A percentile compares a stretch with the other conserved stretches of the same genome.
These are phyloP conservation scores for Panurus biarmicus DNA, from an alignment of 2,113 vertebrate genomes.

Conservation along the genomic window DNA sequence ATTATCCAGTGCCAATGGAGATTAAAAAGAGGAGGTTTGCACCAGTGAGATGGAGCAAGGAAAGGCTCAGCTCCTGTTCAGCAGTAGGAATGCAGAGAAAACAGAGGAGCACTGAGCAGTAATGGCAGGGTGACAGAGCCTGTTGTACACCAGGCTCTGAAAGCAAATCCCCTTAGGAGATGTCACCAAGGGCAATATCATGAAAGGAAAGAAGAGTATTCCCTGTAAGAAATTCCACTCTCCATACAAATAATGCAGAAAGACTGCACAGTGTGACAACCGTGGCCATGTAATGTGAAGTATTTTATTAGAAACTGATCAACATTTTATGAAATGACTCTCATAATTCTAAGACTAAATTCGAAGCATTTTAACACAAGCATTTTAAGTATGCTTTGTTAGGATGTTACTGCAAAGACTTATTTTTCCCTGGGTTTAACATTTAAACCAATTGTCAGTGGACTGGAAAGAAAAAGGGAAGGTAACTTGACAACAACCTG, in stretches of 20 bases:
- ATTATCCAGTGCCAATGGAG: neutral
- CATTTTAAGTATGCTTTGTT: neutral
- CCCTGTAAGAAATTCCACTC: neutral
- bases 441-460: neutral
- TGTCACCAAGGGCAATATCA: neutral
- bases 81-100: neutral
- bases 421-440: neutral
- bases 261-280: neutral
- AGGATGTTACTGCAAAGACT: neutral
- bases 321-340: neutral
- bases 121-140: neutral
- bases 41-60: neutral
- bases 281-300: neutral
- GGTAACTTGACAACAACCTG: neutral
- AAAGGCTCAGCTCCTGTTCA: neutral
- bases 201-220: neutral
- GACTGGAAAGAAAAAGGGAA: neutral
- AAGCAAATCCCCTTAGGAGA: neutral
- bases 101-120: neutral
- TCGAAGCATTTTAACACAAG: neutral
- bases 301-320: neutral
- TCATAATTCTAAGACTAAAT: neutral
- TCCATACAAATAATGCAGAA: neutral
- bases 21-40: neutral
- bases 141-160: neutral